phyloP scores from a whole-genome alignment of 2,113 vertebrate species.

The Vulpes lagopus region DNA sequence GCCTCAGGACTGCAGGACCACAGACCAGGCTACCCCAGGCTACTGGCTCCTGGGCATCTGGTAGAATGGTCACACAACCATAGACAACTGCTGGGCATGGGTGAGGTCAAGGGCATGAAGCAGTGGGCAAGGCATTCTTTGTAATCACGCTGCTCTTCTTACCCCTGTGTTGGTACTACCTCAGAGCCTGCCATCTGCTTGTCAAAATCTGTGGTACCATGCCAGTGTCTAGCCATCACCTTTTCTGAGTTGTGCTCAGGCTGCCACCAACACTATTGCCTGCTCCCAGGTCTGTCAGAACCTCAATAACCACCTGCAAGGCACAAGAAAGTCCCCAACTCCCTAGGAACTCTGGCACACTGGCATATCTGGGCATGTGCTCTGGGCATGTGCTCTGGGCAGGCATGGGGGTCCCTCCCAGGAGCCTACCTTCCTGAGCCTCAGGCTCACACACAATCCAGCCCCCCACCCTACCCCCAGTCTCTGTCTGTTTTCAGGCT shows the following conservation, averaged over 20 bases:
- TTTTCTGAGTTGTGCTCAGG: constrained; percentile 92
- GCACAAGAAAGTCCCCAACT: constrained; percentile 90
- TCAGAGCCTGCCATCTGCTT: constrained; percentile 91
- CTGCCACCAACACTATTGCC: constrained; percentile 90
- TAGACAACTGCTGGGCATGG: constrained; percentile 90
- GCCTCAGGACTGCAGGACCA: constrained; percentile 87
- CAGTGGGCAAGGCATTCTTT: constrained; percentile 91
- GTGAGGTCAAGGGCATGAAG: constrained; percentile 90
- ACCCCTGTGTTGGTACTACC: constrained; percentile 90
- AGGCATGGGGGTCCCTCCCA: not conserved
- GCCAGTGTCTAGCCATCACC: constrained; percentile 89
- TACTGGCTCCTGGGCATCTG: constrained; percentile 90
- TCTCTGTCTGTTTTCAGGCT: not conserved
- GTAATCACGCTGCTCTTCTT: constrained; percentile 91
- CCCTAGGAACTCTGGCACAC: constrained; percentile 89
- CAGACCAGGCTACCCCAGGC: constrained; percentile 89
- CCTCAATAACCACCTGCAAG: constrained; percentile 91
- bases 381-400: not conserved
- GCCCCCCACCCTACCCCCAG: too few species aligned
- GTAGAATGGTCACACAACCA: constrained; percentile 91
- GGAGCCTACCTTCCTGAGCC: not conserved
- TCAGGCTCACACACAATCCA: not conserved
- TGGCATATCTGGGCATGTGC: not conserved
- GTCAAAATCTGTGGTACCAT: constrained; percentile 90
- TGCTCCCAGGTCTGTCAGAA: constrained; percentile 91